Evolutionary conservation across 2,888 invertebrate genomes (phyloP), one percentile per base, ranked within the genome.

Genomic region (Cyclophora albipunctata): DNA sequence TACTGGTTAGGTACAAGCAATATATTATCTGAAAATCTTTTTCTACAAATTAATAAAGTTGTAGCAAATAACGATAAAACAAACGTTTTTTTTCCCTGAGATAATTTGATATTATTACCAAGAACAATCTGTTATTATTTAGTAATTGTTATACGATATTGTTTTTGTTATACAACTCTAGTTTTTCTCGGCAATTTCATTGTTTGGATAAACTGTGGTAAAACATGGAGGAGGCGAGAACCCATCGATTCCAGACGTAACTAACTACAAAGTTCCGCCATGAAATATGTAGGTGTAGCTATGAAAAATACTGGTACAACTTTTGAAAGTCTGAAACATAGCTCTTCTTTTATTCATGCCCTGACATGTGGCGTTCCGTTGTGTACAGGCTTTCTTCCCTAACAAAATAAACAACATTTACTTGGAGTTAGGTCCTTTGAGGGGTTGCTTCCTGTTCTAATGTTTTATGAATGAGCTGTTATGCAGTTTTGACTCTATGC

Each of bases 381-480:
- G 83, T 86, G 76, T 77, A 77, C 84, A 81, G 73, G 79, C 84
- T 86, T 86, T 87, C 85, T 86, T 84, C 71, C 69, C 66, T 81
- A 87, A 86, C 85, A 83, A 86, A 88, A 86, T 87, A 88, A 88
- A 88, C 81, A 84, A 84, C 83, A 78, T 84, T 83, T 83, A 81
- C 85, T 82, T 78, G 78, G 75, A 86, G 81, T 82, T 80, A 75
- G 73, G 76, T 84, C 82, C 85, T 87, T 85, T 86, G 84, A 85
- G 83, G 84, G 72, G 61, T 71, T 76, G 75, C 74, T 70, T 65
- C 75, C 71, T 68, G 66, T 66, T 62, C 75, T 77, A 71, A 85
- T 86, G 85, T 84, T 79, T 86, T 86, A 86, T 86, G 82, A 80
- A 87, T 84, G 82, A 85, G 79, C 66, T 75, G 60, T 69, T 70